A percentile compares a stretch with the other conserved stretches of the same genome.
phyloP scores from a whole-genome alignment of 2,888 invertebrate species.

The Drosophila mayaguana region DNA sequence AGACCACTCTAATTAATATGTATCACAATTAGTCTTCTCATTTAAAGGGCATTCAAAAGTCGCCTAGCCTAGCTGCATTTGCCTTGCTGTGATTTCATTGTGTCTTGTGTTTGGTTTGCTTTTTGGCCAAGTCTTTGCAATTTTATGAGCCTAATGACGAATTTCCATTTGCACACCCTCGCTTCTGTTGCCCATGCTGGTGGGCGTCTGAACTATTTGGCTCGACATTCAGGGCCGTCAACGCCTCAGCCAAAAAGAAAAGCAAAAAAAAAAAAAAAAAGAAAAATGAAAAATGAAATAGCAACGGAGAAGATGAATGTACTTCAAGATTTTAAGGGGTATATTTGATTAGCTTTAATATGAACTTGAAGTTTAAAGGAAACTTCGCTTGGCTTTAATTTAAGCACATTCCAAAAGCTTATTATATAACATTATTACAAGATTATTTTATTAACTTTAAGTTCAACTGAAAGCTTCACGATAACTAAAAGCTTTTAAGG shows the following conservation, averaged over 20 bases:
- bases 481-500: no score
- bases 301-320: neutral
- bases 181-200: constrained; percentile 11
- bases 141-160: constrained; percentile 73
- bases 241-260: neutral
- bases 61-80: neutral
- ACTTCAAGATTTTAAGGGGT: neutral
- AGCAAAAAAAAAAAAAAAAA: neutral
- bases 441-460: no score
- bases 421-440: no score
- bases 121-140: constrained; percentile 55
- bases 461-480: no score
- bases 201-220: constrained; percentile 20
- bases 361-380: neutral
- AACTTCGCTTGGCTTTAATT: neutral
- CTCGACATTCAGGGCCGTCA: constrained; percentile 11
- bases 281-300: neutral
- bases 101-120: constrained; percentile 11
- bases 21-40: neutral
- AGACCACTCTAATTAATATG: neutral
- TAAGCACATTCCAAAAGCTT: neutral
- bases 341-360: neutral
- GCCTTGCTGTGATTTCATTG: constrained; percentile 24
- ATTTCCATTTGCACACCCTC: constrained; percentile 54
- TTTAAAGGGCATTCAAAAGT: constrained; percentile 23